Conservation (phyloP, 2,113 vertebrate species). For the Lontra canadensis region DNA sequence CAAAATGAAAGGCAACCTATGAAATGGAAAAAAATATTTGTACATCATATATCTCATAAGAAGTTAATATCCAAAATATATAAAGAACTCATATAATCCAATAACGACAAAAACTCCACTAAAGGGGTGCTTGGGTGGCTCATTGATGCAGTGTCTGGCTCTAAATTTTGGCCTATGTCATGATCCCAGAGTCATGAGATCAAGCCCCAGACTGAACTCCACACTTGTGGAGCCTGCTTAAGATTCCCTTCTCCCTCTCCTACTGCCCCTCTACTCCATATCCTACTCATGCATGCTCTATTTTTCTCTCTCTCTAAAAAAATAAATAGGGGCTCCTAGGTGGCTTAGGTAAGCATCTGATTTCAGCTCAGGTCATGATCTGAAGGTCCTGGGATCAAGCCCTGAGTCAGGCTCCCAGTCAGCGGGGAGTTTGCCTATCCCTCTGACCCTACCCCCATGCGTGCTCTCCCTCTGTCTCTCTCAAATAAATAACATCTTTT, state of each 20-base stretch:
- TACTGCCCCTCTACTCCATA: not conserved
- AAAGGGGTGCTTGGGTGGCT: not conserved
- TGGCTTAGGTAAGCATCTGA: not conserved
- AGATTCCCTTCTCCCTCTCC: not conserved
- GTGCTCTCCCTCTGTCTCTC: not conserved
- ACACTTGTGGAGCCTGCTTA: not conserved
- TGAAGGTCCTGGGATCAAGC: not conserved
- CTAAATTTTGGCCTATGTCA: not conserved
- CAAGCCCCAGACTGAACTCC: not conserved
- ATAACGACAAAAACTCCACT: not conserved
- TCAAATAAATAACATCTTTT: not conserved
- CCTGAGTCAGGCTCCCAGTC: not conserved
- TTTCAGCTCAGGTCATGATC: not conserved
- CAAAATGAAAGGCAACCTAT: not conserved
- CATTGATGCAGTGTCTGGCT: not conserved
- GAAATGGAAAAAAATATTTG: not conserved
- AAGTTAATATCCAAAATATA: not conserved
- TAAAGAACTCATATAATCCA: not conserved
- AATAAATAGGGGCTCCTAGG: not conserved
- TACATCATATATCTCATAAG: not conserved
- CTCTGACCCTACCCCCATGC: not conserved
- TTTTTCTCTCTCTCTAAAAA: not conserved
- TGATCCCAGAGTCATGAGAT: not conserved
- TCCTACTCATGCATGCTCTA: not conserved
- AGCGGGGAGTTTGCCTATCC: not conserved